Conservation (phyloP, 2,113 vertebrate genomes). For the Lethenteron camtschaticum region DNA sequence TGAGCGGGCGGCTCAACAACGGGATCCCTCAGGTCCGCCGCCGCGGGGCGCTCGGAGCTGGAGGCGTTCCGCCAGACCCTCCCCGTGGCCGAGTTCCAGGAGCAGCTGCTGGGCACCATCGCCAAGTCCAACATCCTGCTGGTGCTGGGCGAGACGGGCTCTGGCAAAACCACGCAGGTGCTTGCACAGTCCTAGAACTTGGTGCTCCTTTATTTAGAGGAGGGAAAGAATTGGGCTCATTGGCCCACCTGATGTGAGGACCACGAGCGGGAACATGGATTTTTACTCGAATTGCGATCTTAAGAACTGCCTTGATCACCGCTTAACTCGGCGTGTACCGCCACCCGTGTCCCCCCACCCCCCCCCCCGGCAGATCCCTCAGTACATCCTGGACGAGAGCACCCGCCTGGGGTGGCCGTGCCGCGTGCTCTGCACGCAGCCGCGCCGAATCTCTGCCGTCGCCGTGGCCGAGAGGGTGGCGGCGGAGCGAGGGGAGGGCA, state of each 20-base stretch:
- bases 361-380: slow-evolving; percentile 48
- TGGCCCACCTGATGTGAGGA: neutral
- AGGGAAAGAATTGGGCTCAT: neutral
- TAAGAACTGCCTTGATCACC: neutral
- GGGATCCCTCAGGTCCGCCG: slow-evolving; percentile 53
- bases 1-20: slow-evolving; percentile 41
- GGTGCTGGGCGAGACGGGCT: slow-evolving; percentile 77
- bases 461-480: slow-evolving; percentile 80
- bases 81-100: slow-evolving; percentile 46
- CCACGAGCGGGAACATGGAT: neutral
- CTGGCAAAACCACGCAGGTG: slow-evolving; percentile 94
- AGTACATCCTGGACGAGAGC: slow-evolving; percentile 74
- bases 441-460: slow-evolving; percentile 56
- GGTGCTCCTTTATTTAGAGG: neutral
- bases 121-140: slow-evolving; percentile 55
- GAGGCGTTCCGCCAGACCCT: slow-evolving; percentile 50
- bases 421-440: slow-evolving; percentile 82
- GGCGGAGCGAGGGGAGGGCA: slow-evolving; percentile 57
- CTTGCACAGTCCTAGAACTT: slow-evolving; percentile 10
- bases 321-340: neutral
- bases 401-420: slow-evolving; percentile 39
- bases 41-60: slow-evolving; percentile 43
- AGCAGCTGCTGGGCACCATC: slow-evolving; percentile 56
- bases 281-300: slow-evolving; percentile 2
- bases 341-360: neutral